These are phyloP conservation scores for Sebastes fasciatus DNA, from an alignment of 2,113 vertebrate genomes.

Conservation along the genomic window DNA sequence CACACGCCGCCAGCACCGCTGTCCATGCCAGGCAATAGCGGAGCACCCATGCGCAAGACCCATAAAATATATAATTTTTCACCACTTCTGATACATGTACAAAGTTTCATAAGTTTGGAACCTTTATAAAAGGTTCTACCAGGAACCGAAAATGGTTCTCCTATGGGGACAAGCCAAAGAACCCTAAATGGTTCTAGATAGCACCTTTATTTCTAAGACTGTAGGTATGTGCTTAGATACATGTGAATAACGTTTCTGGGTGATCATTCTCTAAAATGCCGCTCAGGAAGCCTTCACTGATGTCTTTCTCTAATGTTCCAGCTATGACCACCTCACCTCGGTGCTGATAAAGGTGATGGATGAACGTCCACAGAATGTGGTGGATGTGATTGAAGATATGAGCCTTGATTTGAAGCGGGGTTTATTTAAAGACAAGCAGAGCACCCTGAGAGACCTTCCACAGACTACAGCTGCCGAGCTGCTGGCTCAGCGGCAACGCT, in stretches of 20 bases:
- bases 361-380: constrained; percentile 86
- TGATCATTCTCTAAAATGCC: not conserved
- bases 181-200: not conserved
- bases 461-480: constrained; percentile 76
- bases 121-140: no score
- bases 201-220: no score
- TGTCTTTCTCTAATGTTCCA: constrained; percentile 61
- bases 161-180: not conserved
- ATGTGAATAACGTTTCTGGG: not conserved
- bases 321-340: constrained; percentile 92
- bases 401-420: constrained; percentile 88
- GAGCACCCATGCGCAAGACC: no score
- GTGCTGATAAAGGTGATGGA: constrained; percentile 90
- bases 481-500: constrained; percentile 86
- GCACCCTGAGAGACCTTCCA: constrained; percentile 83
- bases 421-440: constrained; percentile 83
- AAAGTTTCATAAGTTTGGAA: no score
- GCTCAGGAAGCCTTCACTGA: not conserved
- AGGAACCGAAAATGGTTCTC: no score
- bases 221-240: not conserved
- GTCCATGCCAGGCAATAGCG: no score
- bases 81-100: no score
- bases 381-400: constrained; percentile 92
- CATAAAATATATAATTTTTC: no score
- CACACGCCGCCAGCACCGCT: no score